Base-by-base conservation (phyloP, 2,113 vertebrate genomes). In the Rostratula benghalensis region DNA sequence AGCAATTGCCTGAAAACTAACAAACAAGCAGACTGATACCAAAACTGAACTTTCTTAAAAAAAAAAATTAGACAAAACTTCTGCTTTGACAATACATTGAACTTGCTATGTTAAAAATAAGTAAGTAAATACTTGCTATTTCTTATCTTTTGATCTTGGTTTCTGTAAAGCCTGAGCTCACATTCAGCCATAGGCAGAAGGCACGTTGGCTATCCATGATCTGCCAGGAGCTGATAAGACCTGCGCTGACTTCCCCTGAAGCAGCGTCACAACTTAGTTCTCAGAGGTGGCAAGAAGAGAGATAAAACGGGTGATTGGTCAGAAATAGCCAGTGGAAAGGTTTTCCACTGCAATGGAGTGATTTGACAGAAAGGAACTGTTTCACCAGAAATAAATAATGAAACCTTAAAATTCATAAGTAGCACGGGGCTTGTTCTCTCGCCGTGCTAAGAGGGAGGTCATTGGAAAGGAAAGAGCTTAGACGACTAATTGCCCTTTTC, bases 161-260 rank as follows among this genome's bases (percentile, higher is more conserved):
- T 95, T 93, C 71, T 63, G 51, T 81, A 53, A 92, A 68, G n/a
- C 12, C 75, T 64, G 35, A 77, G 81, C 23, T 88, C 31, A 50
- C 48, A 12, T 65, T 73, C 85, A 81, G 76, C 64, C 39, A 24
- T 60, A 63, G 45, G 87, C 91, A 95, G 85, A 95, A 64, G 48
- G 53, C 68, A 81, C 31, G 45, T 65, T 11, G 7, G 88, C 79
- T 67, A 21, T 89, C 82, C n/a, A 1, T 51, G 83, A 53, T 81
- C 92, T 97, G 94, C 45, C 43, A 54, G 86, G 83, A 87, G 78
- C 90, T 95, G 96, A 93, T 95, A 96, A 96, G 93, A 56, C 64
- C 37, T 51, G 82, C 60, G 57, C 86, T 95, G 90, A 30, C 59
- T 94, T 97, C 86, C 75, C 60, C 45, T 65, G 80, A 94, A 95